Evolutionary conservation across 2,113 vertebrate species (phyloP), one percentile per base, ranked within the genome.

Genomic region (Cygnus buccinator): DNA sequence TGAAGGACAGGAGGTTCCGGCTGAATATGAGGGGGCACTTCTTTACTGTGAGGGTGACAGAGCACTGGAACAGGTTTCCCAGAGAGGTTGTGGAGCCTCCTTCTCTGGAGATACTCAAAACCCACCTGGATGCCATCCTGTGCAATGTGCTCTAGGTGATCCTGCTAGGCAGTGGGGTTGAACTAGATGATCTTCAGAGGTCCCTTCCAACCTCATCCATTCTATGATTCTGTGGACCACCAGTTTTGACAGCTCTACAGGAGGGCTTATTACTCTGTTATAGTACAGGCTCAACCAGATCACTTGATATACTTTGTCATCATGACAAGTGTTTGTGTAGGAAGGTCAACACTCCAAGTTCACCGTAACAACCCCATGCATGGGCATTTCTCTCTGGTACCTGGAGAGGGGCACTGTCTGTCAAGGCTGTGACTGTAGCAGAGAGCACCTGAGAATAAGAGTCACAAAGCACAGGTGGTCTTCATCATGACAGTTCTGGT

Each of bases 311-410:
- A 58, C 19, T 55, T 90, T 16, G 55, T 4, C 50, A 55, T 63
- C n/a, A 23, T 7, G 13, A 54, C 17, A 55, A 63, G 11, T 23
- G 52, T 77, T 62, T 62, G 82, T 23, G 65, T 41, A 31, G 68
- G 74, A 89, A 84, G 31, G 37, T 62, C 68, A 91, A 37, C 2
- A 3, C 20, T 72, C 14, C 13, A 39, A 63, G 43, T 25, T 84
- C 37, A 39, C 29, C 1, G 2, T 15, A 75, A 37, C 0, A 4
- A 63, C 0, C 0, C 21, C 3, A 3, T 2, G 25, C 28, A 21
- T 0, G 0, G 57, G 44, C 22, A 18, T 22, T 73, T 73, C 39
- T 73, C 15, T 68, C 61, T 29, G 26, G 87, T 26, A 48, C 68
- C 48, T 73, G 63, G n/a, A 76, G 65, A 41, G 26, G 16, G 25